A percentile compares a stretch with the other conserved stretches of the same genome.
phyloP scores from a whole-genome alignment of 2,888 invertebrate genomes.

The Phengaris alcon region DNA sequence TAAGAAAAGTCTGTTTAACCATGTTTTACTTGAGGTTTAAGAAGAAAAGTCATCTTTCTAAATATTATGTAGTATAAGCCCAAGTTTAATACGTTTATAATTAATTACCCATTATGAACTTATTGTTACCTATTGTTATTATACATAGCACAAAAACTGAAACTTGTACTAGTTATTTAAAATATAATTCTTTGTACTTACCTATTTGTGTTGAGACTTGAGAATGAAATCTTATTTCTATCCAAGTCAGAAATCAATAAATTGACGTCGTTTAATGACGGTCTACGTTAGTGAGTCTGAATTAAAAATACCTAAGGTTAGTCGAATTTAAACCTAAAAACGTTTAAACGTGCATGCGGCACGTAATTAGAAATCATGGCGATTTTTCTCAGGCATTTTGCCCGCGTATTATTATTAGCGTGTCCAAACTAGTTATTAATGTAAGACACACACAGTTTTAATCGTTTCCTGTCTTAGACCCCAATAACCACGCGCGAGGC shows the following conservation, averaged over 20 bases:
- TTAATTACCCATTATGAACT: no score
- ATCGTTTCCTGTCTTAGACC: slow-evolving; percentile 38
- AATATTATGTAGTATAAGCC: no score
- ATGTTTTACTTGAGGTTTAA: no score
- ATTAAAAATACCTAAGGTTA: background rate
- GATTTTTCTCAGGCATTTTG: slow-evolving; percentile 37
- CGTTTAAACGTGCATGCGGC: no score
- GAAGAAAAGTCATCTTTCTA: no score
- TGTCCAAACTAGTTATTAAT: slow-evolving; percentile 41
- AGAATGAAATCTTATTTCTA: background rate
- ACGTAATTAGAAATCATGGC: slow-evolving; percentile 39
- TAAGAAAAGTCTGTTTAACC: no score
- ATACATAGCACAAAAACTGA: no score
- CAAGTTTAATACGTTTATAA: no score
- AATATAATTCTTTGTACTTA: no score
- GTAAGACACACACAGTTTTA: slow-evolving; percentile 36
- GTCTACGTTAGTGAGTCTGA: background rate
- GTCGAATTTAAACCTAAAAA: slow-evolving; percentile 32
- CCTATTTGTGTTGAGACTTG: background rate
- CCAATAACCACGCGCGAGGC: slow-evolving; percentile 25
- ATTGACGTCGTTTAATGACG: background rate
- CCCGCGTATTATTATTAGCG: slow-evolving; percentile 35
- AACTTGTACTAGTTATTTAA: no score
- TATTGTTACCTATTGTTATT: no score
- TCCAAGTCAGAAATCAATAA: background rate